Evolutionary conservation across 1,140 invertebrate species (phyloP), one percentile per base, ranked within the genome.

Genomic region (Temnothorax curvispinosus): DNA sequence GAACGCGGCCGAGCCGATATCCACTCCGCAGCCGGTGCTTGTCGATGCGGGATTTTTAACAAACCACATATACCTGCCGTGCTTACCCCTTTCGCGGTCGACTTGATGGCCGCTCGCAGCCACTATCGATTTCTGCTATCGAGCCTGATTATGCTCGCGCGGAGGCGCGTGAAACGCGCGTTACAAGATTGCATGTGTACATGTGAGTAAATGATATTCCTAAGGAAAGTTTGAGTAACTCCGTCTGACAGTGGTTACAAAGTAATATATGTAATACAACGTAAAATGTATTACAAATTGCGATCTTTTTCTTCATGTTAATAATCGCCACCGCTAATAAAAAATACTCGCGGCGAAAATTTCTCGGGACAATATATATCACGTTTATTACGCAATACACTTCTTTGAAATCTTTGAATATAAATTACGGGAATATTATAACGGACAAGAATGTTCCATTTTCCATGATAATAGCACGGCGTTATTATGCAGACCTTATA

Each of bases 81-180:
- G 44, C 52, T 72, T 82, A 72, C 52, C 41, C 35, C 67, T 41
- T 75, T 75, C 54, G 69, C 54, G 54, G 18, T 58, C 54, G 69
- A 13, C 69, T 84, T 84, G 80, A 84, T 75, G 80, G 41, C 69
- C 54, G 54, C 78, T 72, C 67, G 78, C 52, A 82, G 69, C 69
- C 54, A 74, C 80, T 82, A 82, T 82, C 67, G 80, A 82, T 82
- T 82, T 82, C 80, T 82, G 52, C 67, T 74, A 84, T 84, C 69
- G 69, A 74, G 41, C 54, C 80, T 50, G 80, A 84, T 84, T 84
- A 84, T 74, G 71, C 65, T 81, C 64, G 78, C 64, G 64, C 54
- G 27, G 9, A 74, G 80, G 11, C 27, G 80, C 78, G 52, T 60
- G 41, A 27, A 60, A 82, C 52, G 38, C 67, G 38, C 38, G 7